Evolutionary conservation across 2,113 vertebrate species (phyloP).

Genomic region (Crotophaga sulcirostris): DNA sequence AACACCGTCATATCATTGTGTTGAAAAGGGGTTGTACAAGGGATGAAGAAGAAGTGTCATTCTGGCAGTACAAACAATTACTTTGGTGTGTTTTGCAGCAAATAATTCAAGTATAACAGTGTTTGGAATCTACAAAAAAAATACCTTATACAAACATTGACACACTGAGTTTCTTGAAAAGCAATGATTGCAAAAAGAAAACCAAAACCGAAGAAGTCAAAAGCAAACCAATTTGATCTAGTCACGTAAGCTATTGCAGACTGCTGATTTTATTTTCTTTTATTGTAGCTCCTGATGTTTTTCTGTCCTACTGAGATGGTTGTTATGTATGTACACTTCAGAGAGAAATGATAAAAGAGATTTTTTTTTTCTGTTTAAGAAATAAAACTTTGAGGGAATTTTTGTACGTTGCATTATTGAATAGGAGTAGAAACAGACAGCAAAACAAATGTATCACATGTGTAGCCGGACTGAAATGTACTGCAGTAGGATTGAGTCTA

Average conservation of each 20-base stretch:
- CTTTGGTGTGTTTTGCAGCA: neutral
- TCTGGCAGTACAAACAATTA: neutral
- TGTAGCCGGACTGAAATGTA: neutral
- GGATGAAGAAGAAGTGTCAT: neutral
- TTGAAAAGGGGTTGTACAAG: neutral
- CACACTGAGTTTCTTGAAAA: neutral
- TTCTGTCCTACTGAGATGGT: neutral
- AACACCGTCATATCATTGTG: neutral
- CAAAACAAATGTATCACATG: neutral
- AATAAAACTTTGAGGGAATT: neutral
- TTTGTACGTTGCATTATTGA: neutral
- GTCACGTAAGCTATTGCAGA: conserved; percentile 11
- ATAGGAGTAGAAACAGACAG: neutral
- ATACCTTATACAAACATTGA: neutral
- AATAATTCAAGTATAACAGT: neutral
- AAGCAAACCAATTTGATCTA: neutral
- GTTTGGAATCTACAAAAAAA: neutral
- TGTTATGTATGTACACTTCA: neutral
- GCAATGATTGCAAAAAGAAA: neutral
- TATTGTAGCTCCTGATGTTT: conserved; percentile 6
- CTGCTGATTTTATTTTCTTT: conserved; percentile 9
- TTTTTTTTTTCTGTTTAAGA: neutral
- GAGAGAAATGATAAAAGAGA: conserved; percentile 19
- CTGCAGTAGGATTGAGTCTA: neutral
- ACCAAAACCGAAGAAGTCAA: neutral